Base-by-base conservation (phyloP, 2,113 vertebrate genomes). In the Suncus etruscus region DNA sequence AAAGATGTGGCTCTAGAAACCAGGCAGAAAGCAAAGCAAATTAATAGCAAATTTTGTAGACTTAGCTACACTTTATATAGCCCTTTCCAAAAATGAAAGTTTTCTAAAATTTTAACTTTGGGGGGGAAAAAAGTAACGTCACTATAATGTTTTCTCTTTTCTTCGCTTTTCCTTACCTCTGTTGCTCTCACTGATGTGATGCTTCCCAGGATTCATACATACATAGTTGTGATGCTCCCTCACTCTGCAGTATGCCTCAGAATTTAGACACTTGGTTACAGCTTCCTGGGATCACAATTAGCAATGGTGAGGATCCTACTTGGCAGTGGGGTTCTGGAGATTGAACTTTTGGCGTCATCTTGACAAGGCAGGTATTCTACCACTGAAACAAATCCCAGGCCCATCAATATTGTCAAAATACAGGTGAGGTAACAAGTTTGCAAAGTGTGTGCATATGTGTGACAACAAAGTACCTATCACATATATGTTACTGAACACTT, bases 31-130 rank as follows among this genome's bases (percentile, higher is more conserved):
- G 1, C 70, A 94, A 90, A 70, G 58, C 24, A 48, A 48, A 47
- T 65, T 24, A 87, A 78, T 66, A 47, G 66, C 45, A 82, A 75
- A 82, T 69, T 84, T 81, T 39, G 3, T 29, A 70, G 24, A 0
- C 25, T 27, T 88, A 87, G 27, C 50, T 69, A 18, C 6, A 81
- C 76, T 91, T 83, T 93, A 50, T 93, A 3, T 18, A 51, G 32
- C 32, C 11, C 54, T 5, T 39, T 39, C 24, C 82, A 39, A 39
- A 83, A 69, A 90, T 54, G 11, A 7, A 74, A 8, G 29, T 69
- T 90, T 61, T 80, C 27, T 50, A 50, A 89, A 72, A 45, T 65
- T 79, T 82, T 29, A 76, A 76, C 86, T 90, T 14, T 79, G 39
- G 47, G 47, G 58, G 22, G 16, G 78, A 18, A 86, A 87, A 74